Evolutionary conservation across 2,113 vertebrate genomes (phyloP).

Genomic region (Triplophysa tibetana): DNA sequence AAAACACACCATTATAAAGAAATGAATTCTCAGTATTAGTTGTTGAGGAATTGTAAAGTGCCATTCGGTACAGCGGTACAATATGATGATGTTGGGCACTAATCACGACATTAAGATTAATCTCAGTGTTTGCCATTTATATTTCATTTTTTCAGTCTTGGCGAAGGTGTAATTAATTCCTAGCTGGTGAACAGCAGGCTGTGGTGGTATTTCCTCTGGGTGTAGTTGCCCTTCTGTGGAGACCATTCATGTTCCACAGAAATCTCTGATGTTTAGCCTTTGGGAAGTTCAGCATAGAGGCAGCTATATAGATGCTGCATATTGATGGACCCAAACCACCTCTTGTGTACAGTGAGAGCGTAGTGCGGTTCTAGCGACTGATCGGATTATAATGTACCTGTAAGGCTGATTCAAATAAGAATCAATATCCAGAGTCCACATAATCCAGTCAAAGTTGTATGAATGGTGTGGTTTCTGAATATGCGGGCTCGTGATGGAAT

Average conservation of each 20-base stretch:
- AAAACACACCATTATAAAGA: conserved; percentile 9
- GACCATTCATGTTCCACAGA: conserved; percentile 18
- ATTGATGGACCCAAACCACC: neutral
- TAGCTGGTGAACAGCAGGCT: conserved; percentile 2
- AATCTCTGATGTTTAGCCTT: conserved; percentile 9
- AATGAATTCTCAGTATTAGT: neutral
- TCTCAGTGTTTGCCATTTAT: conserved; percentile 17
- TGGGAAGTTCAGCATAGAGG: conserved; percentile 10
- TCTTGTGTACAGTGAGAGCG: neutral
- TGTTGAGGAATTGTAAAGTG: conserved; percentile 25
- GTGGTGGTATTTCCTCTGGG: conserved; percentile 36
- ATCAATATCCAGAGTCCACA: conserved; percentile 15
- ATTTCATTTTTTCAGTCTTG: neutral
- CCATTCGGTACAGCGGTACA: neutral
- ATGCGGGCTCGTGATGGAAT: neutral
- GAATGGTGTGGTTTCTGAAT: conserved; percentile 9
- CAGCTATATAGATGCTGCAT: conserved; percentile 6
- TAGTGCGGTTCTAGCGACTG: neutral
- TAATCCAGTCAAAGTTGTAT: conserved; percentile 18
- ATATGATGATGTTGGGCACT: conserved; percentile 17
- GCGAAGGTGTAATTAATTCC: conserved; percentile 21
- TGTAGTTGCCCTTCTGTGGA: conserved; percentile 39
- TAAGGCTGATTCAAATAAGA: neutral
- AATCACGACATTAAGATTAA: conserved; percentile 36
- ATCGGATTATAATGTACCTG: conserved; percentile 3